A percentile compares a stretch with the other conserved stretches of the same genome.
phyloP scores from a whole-genome alignment of 1,140 invertebrate species.

The Megathymus violae region DNA sequence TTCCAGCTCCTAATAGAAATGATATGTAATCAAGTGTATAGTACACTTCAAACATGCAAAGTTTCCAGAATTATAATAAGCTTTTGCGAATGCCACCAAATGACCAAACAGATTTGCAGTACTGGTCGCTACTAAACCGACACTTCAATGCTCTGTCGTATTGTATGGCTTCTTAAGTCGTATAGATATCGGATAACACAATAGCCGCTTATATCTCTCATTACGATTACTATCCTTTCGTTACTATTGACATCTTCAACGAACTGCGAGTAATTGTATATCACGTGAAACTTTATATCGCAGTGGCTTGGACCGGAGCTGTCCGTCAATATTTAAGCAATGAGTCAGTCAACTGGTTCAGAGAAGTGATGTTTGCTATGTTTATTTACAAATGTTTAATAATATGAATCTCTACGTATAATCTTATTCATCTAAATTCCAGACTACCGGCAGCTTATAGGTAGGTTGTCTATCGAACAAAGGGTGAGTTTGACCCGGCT shows the following conservation, averaged over 20 bases:
- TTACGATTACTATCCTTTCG: constrained; percentile 36
- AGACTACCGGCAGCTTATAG: too few relatives aligned
- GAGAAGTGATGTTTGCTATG: constrained; percentile 17
- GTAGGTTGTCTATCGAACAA: too few relatives aligned
- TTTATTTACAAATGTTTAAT: constrained; percentile 10
- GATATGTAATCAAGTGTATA: too few relatives aligned
- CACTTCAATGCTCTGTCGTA: constrained; percentile 68
- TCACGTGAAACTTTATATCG: constrained; percentile 35
- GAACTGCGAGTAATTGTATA: constrained; percentile 35
- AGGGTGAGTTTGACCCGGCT: too few relatives aligned
- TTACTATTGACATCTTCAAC: constrained; percentile 35
- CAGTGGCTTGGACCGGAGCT: constrained; percentile 23
- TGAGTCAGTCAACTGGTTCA: constrained; percentile 30
- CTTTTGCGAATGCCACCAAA: constrained; percentile 34
- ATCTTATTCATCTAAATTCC: too few relatives aligned
- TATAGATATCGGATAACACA: constrained; percentile 79
- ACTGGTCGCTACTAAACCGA: constrained; percentile 66
- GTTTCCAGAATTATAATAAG: constrained; percentile 22
- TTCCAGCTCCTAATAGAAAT: too few relatives aligned
- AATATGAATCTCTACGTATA: too few relatives aligned
- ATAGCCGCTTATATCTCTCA: constrained; percentile 68
- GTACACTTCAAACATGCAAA: too few relatives aligned
- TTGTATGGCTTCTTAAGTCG: constrained; percentile 80
- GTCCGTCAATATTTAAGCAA: constrained; percentile 33
- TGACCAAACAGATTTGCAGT: constrained; percentile 55